Conservation (phyloP, 2,113 vertebrate species). For the Pholis gunnellus region DNA sequence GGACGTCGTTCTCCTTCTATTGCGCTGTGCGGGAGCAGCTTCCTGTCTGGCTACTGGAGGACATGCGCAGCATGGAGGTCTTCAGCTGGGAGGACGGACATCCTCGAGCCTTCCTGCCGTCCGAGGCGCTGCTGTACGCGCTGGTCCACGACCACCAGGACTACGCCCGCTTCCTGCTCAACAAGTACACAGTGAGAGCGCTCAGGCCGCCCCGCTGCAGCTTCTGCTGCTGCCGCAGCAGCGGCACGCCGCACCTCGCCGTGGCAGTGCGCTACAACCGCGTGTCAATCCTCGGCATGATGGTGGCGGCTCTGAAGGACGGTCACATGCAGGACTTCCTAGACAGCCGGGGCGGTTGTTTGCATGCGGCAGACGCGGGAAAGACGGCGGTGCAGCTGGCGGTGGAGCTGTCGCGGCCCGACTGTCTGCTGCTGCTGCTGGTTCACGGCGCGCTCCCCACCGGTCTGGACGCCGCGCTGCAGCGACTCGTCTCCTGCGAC, state of each 20-base stretch:
- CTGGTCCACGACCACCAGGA: conserved; percentile 94
- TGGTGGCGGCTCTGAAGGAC: conserved; percentile 84
- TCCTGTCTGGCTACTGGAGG: conserved; percentile 94
- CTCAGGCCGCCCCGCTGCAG: conserved; percentile 85
- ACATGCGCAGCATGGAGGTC: conserved; percentile 93
- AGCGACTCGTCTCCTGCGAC: conserved; percentile 69
- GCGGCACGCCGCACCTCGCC: conserved; percentile 86
- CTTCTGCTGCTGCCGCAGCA: conserved; percentile 87
- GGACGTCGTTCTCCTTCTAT: conserved; percentile 94
- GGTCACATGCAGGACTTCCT: conserved; percentile 78
- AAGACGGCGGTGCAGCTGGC: conserved; percentile 90
- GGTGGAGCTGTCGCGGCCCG: conserved; percentile 87
- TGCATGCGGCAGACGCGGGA: conserved; percentile 86
- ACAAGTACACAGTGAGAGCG: conserved; percentile 84
- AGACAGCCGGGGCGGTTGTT: conserved; percentile 86
- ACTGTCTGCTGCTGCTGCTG: conserved; percentile 90
- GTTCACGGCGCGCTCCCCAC: conserved; percentile 86
- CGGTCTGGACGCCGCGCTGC: conserved; percentile 87
- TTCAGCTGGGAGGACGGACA: conserved; percentile 95
- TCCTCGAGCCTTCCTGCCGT: conserved; percentile 89
- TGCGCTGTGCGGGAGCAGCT: conserved; percentile 91
- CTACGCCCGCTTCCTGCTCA: conserved; percentile 90
- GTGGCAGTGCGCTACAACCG: conserved; percentile 95
- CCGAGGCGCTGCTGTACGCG: conserved; percentile 93
- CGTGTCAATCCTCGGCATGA: conserved; percentile 84